Evolutionary conservation across 1,140 invertebrate genomes (phyloP).

Genomic region (Lepidostoma basale): DNA sequence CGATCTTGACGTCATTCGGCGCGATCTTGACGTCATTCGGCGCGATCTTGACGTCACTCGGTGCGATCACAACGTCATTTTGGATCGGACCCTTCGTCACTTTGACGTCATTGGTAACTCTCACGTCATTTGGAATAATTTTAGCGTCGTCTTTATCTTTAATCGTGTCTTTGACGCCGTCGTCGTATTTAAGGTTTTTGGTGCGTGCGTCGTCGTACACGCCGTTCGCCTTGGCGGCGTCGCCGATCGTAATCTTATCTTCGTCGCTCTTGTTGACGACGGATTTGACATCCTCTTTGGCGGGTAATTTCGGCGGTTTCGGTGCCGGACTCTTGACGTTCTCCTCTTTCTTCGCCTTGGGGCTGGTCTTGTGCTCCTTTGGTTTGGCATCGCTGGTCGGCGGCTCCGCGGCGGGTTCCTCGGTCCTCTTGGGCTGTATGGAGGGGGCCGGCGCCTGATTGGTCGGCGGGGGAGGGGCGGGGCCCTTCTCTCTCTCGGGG

Average conservation of each 20-base stretch:
- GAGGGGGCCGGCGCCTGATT: constrained; percentile 52
- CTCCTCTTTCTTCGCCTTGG: constrained; percentile 36
- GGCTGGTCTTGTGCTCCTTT: neutral
- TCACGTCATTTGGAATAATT: neutral
- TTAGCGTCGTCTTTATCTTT: neutral
- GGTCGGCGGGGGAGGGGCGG: constrained; percentile 61
- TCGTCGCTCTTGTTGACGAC: constrained; percentile 21
- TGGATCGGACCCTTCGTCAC: neutral
- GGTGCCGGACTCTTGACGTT: constrained; percentile 42
- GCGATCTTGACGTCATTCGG: neutral
- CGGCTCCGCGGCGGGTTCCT: constrained; percentile 58
- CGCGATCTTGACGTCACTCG: neutral
- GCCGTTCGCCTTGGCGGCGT: neutral
- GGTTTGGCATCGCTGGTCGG: constrained; percentile 17
- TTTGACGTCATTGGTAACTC: neutral
- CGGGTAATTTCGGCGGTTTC: constrained; percentile 23
- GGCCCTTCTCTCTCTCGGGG: constrained; percentile 62
- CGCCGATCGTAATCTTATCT: constrained; percentile 19
- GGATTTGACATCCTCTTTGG: neutral
- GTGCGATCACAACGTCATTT: neutral
- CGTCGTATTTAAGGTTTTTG: neutral
- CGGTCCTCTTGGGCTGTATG: constrained; percentile 55
- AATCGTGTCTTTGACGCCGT: neutral
- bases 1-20: neutral
- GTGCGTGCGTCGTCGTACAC: neutral